Conservation (phyloP, 2,113 vertebrate species). For the Rhinopomastus cyanomelas region DNA sequence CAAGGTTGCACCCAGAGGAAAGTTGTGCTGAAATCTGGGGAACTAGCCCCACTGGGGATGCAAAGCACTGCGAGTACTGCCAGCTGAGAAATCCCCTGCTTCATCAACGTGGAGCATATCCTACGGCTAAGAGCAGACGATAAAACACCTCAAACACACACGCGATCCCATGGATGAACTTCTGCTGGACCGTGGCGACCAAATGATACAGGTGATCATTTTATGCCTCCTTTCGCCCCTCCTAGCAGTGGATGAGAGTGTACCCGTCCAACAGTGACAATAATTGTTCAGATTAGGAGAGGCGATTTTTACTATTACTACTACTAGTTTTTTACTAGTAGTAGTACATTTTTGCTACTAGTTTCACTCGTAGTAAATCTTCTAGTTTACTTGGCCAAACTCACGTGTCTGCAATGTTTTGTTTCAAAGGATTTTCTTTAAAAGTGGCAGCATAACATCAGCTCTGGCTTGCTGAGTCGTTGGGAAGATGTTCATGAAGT, state of each 20-base stretch:
- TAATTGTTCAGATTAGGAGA: conserved; percentile 27
- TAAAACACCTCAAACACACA: conserved; percentile 17
- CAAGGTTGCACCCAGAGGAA: rapidly evolving
- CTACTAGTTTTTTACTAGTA: no score
- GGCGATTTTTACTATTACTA: conserved; percentile 4
- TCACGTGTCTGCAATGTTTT: neutral
- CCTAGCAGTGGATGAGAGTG: neutral
- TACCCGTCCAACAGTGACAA: neutral
- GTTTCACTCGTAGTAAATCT: no score
- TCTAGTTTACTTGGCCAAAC: neutral
- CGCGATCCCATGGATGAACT: neutral
- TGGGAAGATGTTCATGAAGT: neutral
- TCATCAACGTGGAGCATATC: conserved; percentile 7
- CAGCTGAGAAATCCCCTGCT: neutral
- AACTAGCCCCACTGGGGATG: neutral
- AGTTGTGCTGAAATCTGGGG: neutral
- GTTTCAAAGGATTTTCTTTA: neutral
- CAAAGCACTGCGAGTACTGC: neutral
- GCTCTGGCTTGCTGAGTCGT: neutral
- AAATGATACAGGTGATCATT: neutral
- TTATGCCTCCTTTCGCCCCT: conserved; percentile 23
- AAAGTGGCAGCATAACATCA: neutral
- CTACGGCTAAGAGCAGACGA: conserved; percentile 26
- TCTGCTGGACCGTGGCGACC: neutral
- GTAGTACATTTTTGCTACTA: no score